Percentiles rank a stretch among this genome's conserved stretches.
Evolutionary conservation across 1,140 invertebrate species (phyloP).

Genomic region (Melanaphis sacchari): DNA sequence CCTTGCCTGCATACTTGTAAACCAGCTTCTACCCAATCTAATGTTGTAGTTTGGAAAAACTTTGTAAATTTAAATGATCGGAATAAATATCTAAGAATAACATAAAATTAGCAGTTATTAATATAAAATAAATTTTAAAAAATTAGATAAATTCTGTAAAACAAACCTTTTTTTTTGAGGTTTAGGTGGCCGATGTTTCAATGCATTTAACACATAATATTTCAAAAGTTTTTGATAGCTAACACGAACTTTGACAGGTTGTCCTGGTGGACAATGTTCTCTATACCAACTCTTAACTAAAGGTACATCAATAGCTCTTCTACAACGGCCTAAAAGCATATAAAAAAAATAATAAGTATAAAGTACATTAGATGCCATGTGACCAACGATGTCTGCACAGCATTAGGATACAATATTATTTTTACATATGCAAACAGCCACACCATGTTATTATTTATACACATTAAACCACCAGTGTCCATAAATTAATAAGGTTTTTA

Average conservation of each 20-base stretch:
- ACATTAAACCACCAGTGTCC: too few relatives aligned
- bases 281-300: conserved; percentile 97
- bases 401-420: too few relatives aligned
- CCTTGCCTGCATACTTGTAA: conserved; percentile 98
- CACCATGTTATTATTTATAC: too few relatives aligned
- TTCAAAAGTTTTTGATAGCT: conserved; percentile 99
- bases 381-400: too few relatives aligned
- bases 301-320: conserved; percentile 95
- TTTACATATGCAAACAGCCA: too few relatives aligned
- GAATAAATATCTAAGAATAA: conserved; percentile 80
- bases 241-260: conserved; percentile 98
- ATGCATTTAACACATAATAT: conserved; percentile 96
- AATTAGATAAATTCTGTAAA: not conserved
- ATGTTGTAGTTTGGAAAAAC: conserved; percentile 98
- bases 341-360: too few relatives aligned
- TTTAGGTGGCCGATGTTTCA: conserved; percentile 97
- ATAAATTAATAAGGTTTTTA: too few relatives aligned
- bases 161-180: conserved; percentile 94
- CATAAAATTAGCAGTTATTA: conserved; percentile 36
- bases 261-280: conserved; percentile 97
- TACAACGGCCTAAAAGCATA: conserved; percentile 70
- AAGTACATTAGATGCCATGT: too few relatives aligned
- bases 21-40: conserved; percentile 99
- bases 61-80: conserved; percentile 99
- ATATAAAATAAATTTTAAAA: not conserved